phyloP scores from a whole-genome alignment of 2,113 vertebrate genomes.

The Pseudopipra pipra region DNA sequence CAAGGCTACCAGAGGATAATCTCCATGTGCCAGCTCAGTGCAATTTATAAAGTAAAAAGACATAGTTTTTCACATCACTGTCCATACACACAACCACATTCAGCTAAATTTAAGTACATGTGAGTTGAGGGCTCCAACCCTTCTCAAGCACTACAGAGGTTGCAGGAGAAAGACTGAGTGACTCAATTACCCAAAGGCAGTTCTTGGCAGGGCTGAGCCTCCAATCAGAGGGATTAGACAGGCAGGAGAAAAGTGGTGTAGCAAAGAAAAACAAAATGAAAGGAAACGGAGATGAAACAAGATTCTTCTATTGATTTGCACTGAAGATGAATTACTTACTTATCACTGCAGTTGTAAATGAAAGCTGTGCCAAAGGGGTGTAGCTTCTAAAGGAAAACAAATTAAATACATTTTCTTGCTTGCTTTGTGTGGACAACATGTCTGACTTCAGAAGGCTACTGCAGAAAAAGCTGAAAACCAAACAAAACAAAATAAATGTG shows the following conservation, averaged over 20 bases:
- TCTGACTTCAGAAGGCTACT: background rate
- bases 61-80: background rate
- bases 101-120: background rate
- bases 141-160: background rate
- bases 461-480: background rate
- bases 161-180: background rate
- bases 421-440: background rate
- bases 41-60: background rate
- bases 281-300: background rate
- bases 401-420: background rate
- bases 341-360: conserved; percentile 35
- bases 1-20: background rate
- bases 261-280: conserved; percentile 34
- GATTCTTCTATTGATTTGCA: conserved; percentile 27
- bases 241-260: background rate
- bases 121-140: background rate
- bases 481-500: background rate
- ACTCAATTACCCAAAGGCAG: background rate
- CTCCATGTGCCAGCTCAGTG: background rate
- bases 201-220: background rate
- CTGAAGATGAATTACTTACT: conserved; percentile 23
- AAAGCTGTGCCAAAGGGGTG: conserved; percentile 36
- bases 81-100: background rate
- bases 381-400: conserved; percentile 1
- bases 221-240: background rate